Percentiles rank a stretch among this genome's conserved stretches.
phyloP scores from a whole-genome alignment of 2,113 vertebrate genomes.

The Cromileptes altivelis region DNA sequence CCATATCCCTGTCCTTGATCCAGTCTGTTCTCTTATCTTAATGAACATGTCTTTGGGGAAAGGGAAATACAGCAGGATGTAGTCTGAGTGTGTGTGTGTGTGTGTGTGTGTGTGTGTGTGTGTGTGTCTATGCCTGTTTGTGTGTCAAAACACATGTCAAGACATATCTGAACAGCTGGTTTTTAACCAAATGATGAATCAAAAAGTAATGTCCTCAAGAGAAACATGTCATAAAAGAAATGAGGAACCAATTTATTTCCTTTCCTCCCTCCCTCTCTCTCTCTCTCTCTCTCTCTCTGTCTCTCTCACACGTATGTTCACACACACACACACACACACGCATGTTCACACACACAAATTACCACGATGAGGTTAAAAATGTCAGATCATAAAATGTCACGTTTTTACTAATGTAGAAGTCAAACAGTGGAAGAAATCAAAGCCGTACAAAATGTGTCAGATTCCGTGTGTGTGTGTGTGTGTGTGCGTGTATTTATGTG shows the following conservation, averaged over 20 bases:
- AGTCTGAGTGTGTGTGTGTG: background rate
- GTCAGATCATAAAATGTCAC: constrained; percentile 52
- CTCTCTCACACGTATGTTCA: background rate
- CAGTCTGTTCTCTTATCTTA: constrained; percentile 31
- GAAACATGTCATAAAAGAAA: constrained; percentile 28
- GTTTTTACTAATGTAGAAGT: constrained; percentile 58
- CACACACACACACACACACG: background rate
- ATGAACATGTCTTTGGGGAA: constrained; percentile 30
- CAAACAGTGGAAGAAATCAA: constrained; percentile 64
- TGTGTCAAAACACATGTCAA: background rate
- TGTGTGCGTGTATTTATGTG: constrained; percentile 13
- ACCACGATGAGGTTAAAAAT: constrained; percentile 27
- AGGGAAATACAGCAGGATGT: constrained; percentile 5
- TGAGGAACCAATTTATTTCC: background rate
- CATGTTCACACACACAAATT: constrained; percentile 5
- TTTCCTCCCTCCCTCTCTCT: background rate
- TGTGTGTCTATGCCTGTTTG: background rate
- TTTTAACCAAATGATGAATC: constrained; percentile 4
- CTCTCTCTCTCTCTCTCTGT: background rate
- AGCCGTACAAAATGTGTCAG: constrained; percentile 61
- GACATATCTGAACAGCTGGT: background rate
- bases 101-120: constrained; percentile 11
- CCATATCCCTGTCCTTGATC: constrained; percentile 36
- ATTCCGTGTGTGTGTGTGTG: constrained; percentile 4
- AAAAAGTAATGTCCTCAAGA: constrained; percentile 14